A percentile compares a stretch with the other conserved stretches of the same genome.
Evolutionary conservation across 2,797 vertebrate genomes (phyloP).

Genomic region (Bucorvus abyssinicus): DNA sequence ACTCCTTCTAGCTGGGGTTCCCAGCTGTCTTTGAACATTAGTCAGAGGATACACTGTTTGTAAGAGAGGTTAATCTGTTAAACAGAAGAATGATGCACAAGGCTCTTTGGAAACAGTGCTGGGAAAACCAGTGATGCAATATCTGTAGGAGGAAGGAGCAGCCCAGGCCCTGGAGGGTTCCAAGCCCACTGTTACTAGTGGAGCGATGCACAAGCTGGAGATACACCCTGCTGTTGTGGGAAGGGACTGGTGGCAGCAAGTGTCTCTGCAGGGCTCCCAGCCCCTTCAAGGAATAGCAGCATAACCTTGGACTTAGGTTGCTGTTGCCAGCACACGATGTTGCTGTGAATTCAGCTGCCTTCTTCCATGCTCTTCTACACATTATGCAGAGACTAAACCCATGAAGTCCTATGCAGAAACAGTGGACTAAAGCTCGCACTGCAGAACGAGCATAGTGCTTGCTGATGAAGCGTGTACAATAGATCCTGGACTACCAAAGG

Average conservation of each 20-base stretch:
- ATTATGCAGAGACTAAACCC: background rate
- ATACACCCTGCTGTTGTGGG: background rate
- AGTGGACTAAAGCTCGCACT: background rate
- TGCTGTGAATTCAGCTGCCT: background rate
- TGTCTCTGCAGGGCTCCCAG: background rate
- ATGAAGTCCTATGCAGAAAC: background rate
- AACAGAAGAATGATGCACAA: background rate
- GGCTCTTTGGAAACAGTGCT: background rate
- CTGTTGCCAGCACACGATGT: background rate
- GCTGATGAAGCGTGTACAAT: background rate
- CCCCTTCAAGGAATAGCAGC: background rate
- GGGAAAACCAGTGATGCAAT: background rate
- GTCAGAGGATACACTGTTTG: background rate
- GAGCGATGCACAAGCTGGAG: background rate
- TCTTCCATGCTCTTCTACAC: background rate
- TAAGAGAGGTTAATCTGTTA: background rate
- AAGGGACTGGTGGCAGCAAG: background rate
- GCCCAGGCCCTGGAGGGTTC: background rate
- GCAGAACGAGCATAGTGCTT: background rate
- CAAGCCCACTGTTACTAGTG: background rate
- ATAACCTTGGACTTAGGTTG: background rate
- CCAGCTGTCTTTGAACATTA: background rate
- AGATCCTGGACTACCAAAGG: background rate
- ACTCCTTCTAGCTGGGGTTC: background rate
- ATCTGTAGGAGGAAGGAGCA: background rate